These are phyloP conservation scores for Myrmecophaga tridactyla DNA, from an alignment of 2,113 vertebrate genomes.

Conservation along the genomic window DNA sequence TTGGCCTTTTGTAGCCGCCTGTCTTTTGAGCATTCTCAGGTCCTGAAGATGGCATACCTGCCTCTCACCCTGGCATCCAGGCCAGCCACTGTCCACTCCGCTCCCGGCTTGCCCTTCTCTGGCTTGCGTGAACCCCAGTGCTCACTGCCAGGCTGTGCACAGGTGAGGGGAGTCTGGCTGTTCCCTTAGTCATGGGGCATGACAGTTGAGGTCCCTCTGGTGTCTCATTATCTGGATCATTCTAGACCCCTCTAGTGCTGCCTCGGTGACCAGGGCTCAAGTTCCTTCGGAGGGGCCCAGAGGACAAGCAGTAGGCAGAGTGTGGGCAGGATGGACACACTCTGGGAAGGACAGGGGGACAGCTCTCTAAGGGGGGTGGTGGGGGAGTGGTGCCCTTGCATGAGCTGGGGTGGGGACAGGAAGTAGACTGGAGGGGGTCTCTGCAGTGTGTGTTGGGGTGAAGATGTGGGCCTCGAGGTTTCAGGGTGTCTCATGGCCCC, in stretches of 20 bases:
- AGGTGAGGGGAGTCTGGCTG: rapidly evolving
- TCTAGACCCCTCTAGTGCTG: not conserved
- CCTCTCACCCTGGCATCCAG: not conserved
- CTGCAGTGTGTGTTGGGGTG: not conserved
- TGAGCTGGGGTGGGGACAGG: not conserved
- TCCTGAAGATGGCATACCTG: not conserved
- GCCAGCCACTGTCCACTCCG: not conserved
- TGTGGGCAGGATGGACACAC: not conserved
- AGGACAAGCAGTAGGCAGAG: not conserved
- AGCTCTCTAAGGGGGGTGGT: too few species aligned
- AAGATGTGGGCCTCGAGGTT: too few species aligned
- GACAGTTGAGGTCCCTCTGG: not conserved
- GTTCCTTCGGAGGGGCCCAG: not conserved
- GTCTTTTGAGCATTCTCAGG: not conserved
- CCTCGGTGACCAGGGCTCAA: not conserved
- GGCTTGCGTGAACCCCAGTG: not conserved
- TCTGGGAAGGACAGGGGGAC: not conserved
- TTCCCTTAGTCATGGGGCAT: not conserved
- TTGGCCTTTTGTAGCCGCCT: not conserved
- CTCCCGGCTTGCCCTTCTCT: not conserved
- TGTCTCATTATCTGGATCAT: not conserved
- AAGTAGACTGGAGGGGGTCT: not conserved
- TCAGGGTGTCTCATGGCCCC: not conserved
- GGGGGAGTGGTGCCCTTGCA: rapidly evolving
- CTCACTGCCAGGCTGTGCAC: not conserved